phyloP scores from a whole-genome alignment of 1,140 invertebrate genomes.

The Ephestia elutella region DNA sequence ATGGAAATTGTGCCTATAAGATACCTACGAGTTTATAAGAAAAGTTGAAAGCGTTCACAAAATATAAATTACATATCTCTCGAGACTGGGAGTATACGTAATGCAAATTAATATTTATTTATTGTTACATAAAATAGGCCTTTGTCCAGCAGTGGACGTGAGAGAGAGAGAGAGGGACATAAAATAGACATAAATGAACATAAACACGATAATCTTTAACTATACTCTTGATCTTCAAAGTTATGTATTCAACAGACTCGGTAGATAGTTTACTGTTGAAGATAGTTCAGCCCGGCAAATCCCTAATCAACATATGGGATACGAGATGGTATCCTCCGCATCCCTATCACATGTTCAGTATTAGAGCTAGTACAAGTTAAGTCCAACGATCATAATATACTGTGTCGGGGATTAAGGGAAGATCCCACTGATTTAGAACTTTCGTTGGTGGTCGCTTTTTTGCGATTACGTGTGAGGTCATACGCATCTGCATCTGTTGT shows the following conservation, averaged over 20 bases:
- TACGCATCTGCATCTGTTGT: conserved; percentile 30
- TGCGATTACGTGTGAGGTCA: conserved; percentile 31
- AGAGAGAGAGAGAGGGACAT: no score
- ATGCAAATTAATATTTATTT: no score
- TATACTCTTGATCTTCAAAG: neutral
- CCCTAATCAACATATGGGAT: conserved; percentile 12
- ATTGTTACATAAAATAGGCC: no score
- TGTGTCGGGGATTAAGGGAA: conserved; percentile 48
- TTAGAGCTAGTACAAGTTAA: conserved; percentile 56
- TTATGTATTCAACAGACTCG: neutral
- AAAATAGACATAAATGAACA: no score
- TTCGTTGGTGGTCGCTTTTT: conserved; percentile 63
- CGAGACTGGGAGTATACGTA: no score
- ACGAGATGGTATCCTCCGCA: conserved; percentile 14
- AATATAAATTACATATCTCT: no score
- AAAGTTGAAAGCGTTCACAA: no score
- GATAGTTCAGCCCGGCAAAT: conserved; percentile 8
- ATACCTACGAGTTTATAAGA: no score
- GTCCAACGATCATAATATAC: conserved; percentile 66
- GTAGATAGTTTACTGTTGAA: neutral
- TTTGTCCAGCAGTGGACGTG: no score
- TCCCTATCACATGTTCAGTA: conserved; percentile 57
- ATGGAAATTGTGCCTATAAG: no score
- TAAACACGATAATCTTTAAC: no score
- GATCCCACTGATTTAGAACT: conserved; percentile 53